phyloP scores from a whole-genome alignment of 1,140 invertebrate species.

The Drosophila sechellia region DNA sequence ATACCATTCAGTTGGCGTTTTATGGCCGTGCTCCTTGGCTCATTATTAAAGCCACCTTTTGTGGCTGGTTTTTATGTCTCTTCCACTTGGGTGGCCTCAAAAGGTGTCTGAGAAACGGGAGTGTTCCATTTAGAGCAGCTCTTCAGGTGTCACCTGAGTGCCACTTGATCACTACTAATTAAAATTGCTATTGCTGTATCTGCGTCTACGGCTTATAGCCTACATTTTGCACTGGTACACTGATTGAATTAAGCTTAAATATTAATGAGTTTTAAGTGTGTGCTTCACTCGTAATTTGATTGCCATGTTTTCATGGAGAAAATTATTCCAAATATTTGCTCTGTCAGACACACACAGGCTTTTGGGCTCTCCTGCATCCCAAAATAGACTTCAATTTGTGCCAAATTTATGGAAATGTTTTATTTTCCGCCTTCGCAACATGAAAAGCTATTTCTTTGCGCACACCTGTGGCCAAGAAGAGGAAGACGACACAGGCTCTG shows the following conservation, averaged over 20 bases:
- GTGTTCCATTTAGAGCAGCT: constrained; percentile 26
- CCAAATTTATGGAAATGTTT: constrained; percentile 71
- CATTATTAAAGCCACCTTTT: constrained; percentile 71
- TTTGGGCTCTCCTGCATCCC: constrained; percentile 30
- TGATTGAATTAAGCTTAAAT: constrained; percentile 41
- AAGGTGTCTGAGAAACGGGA: constrained; percentile 42
- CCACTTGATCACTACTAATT: constrained; percentile 37
- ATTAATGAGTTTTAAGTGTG: constrained; percentile 38
- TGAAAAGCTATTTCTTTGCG: constrained; percentile 13
- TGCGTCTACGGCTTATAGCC: constrained; percentile 2
- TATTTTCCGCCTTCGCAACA: constrained; percentile 31
- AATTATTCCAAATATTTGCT: constrained; percentile 41
- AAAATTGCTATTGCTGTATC: constrained; percentile 31
- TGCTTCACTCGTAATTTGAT: constrained; percentile 29
- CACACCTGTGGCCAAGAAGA: constrained; percentile 55
- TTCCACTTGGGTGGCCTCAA: constrained; percentile 34
- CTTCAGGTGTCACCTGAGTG: constrained; percentile 33
- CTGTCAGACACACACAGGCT: not conserved
- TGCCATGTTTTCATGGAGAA: constrained; percentile 32
- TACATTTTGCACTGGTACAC: constrained; percentile 9
- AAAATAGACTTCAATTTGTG: constrained; percentile 76
- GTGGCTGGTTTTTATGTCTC: constrained; percentile 70
- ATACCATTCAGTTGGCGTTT: constrained; percentile 36
- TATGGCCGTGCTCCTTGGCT: constrained; percentile 40
- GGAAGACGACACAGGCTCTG: constrained; percentile 13